Evolutionary conservation across 2,888 invertebrate genomes (phyloP), one percentile per base, ranked within the genome.

Genomic region (Cataglyphis altisquamis): DNA sequence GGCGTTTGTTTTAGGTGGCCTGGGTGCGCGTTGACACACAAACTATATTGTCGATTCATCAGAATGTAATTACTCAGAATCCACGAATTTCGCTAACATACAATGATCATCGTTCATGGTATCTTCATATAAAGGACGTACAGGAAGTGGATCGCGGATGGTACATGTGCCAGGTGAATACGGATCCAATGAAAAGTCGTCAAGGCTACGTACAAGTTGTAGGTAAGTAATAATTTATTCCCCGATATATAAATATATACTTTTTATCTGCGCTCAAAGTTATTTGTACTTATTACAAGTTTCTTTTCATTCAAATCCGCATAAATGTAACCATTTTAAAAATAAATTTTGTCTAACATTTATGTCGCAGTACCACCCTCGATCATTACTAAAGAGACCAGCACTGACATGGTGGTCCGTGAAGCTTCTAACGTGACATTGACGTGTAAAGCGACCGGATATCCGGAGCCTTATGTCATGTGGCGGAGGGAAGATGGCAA

Each of bases 21-120:
- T 98, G 98, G 98, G 98, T 98, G 18, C 96, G 98, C 57, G 98
- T 98, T 66, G 98, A 98, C 93, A 98, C 98, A 0, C 98, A 98
- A 95, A 98, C 98, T 1, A 98, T 98, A 92, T 96, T 98, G 81
- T 98, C 98, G 83, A 98, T 98, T 93, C 98, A 98, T 94, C 98
- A 98, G 95, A 98, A 97, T 94, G 98, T 98, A 87, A 98, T 98
- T 94, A 98, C 98, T 36, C 98, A 98, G 95, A 98, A 98, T 95
- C 97, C 97, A 25, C 96, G 98, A 89, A 98, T 98, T 92, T 97
- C 97, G 85, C 95, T 98, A 84, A 97, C 98, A 74, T 98, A 97
- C 96, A 98, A 98, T 95, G 98, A 98, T 95, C 98, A 98, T 94
- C 97, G 98, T 82, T 98, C 98, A 74, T 98, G 98, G 98, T 98